Base-by-base conservation (phyloP, 2,888 invertebrate genomes). In the Sarcophaga variegata region DNA sequence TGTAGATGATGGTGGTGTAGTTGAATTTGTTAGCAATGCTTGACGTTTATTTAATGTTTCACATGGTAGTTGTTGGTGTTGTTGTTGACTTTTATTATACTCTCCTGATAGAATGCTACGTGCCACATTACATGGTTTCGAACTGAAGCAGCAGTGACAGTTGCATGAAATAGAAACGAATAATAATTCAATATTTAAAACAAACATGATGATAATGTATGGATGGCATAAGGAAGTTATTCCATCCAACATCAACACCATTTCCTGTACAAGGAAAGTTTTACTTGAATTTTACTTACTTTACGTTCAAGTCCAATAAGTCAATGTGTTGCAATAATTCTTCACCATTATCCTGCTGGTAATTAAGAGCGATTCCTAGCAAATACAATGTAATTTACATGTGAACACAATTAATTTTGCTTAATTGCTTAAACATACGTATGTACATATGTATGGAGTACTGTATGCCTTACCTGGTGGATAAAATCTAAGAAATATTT, bases 401-500 rank as follows among this genome's bases (percentile, higher is more conserved):
- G 2, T 10, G 37, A 10, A 37, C 8, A 25, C 67, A 63, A 17
- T 6, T 60, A 64, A 20, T 49, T 62, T 78, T 2, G 14, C 54
- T 60, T 37, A 49, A 60, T 17, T 49, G 25, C 2, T 12, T 37
- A 47, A 4, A 17, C 20, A 25, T 22, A 4, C 12, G 0, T 49
- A 6, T 3, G 8, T 49, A 49, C 14, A 14, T 54, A 54, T 17
- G 37, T n/a, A 25, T 17, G 37, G 8, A 37, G 37, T 37, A 37
- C 37, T 10, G 37, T n/a, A 17, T 17, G 8, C 10, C 49, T 79
- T 71, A 95, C 96, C 96, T 87, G 96, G 96, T 0, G 96, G 96
- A 90, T 96, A 95, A 91, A 96, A 96, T 83, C 96, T 94, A 49
- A 96, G 93, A 92, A 96, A 95, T 90, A 96, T 95, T 93, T 95